Evolutionary conservation across 2,888 invertebrate species (phyloP).

Genomic region (Anaspis maculata): DNA sequence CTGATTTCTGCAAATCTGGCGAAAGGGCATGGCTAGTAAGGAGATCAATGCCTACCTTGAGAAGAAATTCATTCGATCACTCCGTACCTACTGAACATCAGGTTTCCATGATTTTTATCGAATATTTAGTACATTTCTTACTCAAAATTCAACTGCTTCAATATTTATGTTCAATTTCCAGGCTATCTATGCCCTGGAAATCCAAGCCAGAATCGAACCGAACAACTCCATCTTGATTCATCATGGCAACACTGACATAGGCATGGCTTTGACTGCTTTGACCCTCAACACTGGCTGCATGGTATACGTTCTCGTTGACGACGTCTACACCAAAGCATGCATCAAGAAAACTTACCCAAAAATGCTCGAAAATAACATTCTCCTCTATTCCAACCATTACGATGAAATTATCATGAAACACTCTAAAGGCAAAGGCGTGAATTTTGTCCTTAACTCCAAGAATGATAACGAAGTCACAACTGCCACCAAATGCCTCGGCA

Average conservation of each 20-base stretch:
- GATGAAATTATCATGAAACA: conserved; percentile 44
- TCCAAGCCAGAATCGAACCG: conserved; percentile 17
- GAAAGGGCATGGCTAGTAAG: no score
- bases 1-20: no score
- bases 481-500: conserved; percentile 33
- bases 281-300: conserved; percentile 76
- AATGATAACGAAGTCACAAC: conserved; percentile 50
- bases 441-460: conserved; percentile 54
- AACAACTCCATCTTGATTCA: conserved; percentile 25
- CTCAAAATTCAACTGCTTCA: no score
- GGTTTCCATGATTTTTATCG: no score
- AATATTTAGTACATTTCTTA: no score
- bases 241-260: conserved; percentile 67
- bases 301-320: conserved; percentile 84
- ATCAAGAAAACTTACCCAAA: conserved; percentile 74
- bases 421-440: conserved; percentile 50
- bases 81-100: no score
- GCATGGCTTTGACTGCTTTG: conserved; percentile 88
- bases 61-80: no score
- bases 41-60: no score
- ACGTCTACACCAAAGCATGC: conserved; percentile 74
- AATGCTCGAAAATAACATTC: conserved; percentile 65
- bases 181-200: conserved; percentile 23
- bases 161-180: conserved; percentile 10
- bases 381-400: conserved; percentile 30